phyloP scores from a whole-genome alignment of 2,797 vertebrate genomes.

The Gambusia yucatana region DNA sequence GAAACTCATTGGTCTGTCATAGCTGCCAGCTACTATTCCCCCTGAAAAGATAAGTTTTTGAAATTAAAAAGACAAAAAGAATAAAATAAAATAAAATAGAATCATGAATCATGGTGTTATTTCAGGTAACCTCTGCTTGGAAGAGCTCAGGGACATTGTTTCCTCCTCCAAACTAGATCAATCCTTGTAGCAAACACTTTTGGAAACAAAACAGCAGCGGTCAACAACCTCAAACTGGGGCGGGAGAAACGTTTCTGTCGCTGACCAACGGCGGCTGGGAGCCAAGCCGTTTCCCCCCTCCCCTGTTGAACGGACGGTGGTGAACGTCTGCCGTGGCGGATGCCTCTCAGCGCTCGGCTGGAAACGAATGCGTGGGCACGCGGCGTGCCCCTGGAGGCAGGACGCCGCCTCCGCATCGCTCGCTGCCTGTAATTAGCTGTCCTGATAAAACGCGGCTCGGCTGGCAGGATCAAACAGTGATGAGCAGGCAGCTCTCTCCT shows the following conservation, averaged over 20 bases:
- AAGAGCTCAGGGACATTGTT: slow-evolving; percentile 29
- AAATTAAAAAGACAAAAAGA: neutral
- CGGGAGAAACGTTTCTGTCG: slow-evolving; percentile 51
- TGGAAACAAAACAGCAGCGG: slow-evolving; percentile 46
- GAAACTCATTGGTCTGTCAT: slow-evolving; percentile 21
- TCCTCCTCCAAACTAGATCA: slow-evolving; percentile 32
- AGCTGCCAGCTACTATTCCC: slow-evolving; percentile 13
- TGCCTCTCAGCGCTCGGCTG: slow-evolving; percentile 37
- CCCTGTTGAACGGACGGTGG: slow-evolving; percentile 47
- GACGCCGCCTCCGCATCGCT: slow-evolving; percentile 65
- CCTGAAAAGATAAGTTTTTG: neutral
- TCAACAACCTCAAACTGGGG: slow-evolving; percentile 61
- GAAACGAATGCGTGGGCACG: slow-evolving; percentile 66
- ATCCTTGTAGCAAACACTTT: slow-evolving; percentile 33
- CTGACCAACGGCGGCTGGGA: slow-evolving; percentile 54
- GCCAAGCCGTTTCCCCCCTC: slow-evolving; percentile 57
- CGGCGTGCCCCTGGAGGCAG: slow-evolving; percentile 61
- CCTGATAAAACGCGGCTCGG: slow-evolving; percentile 68
- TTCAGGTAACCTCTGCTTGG: slow-evolving; percentile 21
- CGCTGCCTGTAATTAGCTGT: slow-evolving; percentile 70
- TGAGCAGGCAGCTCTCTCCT: slow-evolving; percentile 69
- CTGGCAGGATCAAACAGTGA: slow-evolving; percentile 75
- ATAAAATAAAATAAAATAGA: too few species aligned
- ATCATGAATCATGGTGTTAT: neutral
- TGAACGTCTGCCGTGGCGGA: slow-evolving; percentile 20